Evolutionary conservation across 2,888 invertebrate genomes (phyloP), one percentile per base, ranked within the genome.

Genomic region (Amorpha juglandis): DNA sequence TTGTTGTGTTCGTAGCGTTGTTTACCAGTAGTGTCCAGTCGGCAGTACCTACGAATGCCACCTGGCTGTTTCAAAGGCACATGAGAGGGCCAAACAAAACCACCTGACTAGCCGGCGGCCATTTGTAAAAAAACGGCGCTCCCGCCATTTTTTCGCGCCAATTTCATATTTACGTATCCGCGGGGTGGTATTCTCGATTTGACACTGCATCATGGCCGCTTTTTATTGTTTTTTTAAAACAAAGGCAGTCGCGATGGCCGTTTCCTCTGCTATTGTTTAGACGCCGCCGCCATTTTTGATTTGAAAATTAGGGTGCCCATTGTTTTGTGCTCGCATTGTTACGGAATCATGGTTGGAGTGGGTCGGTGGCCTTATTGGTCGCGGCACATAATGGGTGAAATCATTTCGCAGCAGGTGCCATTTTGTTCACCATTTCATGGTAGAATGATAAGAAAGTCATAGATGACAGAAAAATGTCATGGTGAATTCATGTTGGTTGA

Each of bases 101-200:
- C 75, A 73, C 74, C 74, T 72, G 73, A 83, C 84, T 83, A 82
- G 84, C 74, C 86, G 91, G 91, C 92, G 88, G 92, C 92, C 92
- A 92, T 66, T 63, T 92, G 92, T 92, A 90, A 90, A 92, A 91
- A 91, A 91, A 91, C 87, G 90, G 88, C 87, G 86, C 92, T 27
- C 27, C 27, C 27, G 91, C 92, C 92, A 92, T 91, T 92, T 92
- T 84, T 89, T 77, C 86, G 89, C 90, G 91, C 84, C 89, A 90
- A 91, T 90, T 91, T 91, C 90, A 91, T 91, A 92, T 92, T 91
- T 88, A 87, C 53, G 21, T 83, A 90, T 88, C 87, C 87, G 87
- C 90, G 82, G 92, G 92, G 92, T 80, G 87, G 83, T 83, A 87
- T 84, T 85, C 80, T 83, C 84, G 87, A 88, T 86, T 90, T 88